Percentiles rank a stretch among this genome's conserved stretches.
Evolutionary conservation across 2,113 vertebrate species (phyloP).

Genomic region (Datnioides undecimradiatus): DNA sequence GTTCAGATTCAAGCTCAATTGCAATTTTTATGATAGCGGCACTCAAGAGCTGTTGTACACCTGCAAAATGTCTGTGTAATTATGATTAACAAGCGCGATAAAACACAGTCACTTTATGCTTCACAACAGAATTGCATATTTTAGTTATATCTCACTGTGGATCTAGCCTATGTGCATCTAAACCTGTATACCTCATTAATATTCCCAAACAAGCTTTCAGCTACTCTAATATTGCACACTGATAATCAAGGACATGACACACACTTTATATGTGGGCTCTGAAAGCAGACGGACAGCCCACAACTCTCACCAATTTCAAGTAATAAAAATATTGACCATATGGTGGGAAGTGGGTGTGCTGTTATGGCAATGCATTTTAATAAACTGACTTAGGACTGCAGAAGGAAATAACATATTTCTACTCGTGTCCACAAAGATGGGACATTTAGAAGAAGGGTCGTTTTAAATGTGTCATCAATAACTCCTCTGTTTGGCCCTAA

Average conservation of each 20-base stretch:
- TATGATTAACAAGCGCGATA: slow-evolving; percentile 1
- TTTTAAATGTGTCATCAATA: slow-evolving; percentile 25
- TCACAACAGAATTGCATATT: slow-evolving; percentile 1
- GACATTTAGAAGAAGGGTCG: neutral
- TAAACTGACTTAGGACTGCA: slow-evolving; percentile 29
- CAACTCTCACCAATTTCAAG: slow-evolving; percentile 46
- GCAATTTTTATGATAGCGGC: slow-evolving; percentile 18
- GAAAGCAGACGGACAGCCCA: slow-evolving; percentile 39
- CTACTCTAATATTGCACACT: neutral
- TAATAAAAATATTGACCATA: slow-evolving; percentile 62
- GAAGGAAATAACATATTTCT: slow-evolving; percentile 19
- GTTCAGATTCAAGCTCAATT: slow-evolving; percentile 23
- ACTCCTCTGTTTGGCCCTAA: neutral
- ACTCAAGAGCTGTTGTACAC: neutral
- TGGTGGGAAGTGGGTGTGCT: slow-evolving; percentile 44
- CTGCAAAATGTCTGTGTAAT: neutral
- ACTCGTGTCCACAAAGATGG: slow-evolving; percentile 18
- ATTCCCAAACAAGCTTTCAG: slow-evolving; percentile 52
- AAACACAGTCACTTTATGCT: slow-evolving; percentile 3
- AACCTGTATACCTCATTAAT: slow-evolving; percentile 39
- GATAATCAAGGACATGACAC: slow-evolving; percentile 51
- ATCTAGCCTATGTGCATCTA: neutral
- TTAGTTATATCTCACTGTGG: neutral
- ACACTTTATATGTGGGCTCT: slow-evolving; percentile 45
- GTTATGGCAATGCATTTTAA: slow-evolving; percentile 53